Percentiles rank a stretch among this genome's conserved stretches.
These are phyloP conservation scores for human (Homo sapiens) DNA, from an alignment of 2,113 vertebrate genomes.

Conservation along the genomic window GRCh38 chr3:143122501-143123000, in stretches of 20 bases:
- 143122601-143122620: constrained; percentile 46
- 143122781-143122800: constrained; percentile 75
- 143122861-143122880: background rate
- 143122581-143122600: constrained; percentile 42
- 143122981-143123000: constrained; percentile 79
- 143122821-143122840: constrained; percentile 50
- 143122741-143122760: constrained; percentile 69
- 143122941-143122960: constrained; percentile 85
- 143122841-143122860: constrained; percentile 64
- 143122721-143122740: constrained; percentile 65
- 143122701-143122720: constrained; percentile 43
- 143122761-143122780: constrained; percentile 76
- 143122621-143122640: constrained; percentile 54
- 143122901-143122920: constrained; percentile 82
- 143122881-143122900: constrained; percentile 67
- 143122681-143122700: background rate
- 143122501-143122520: constrained; percentile 62
- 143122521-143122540: constrained; percentile 72
- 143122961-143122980: constrained; percentile 85
- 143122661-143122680: background rate
- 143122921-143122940: constrained; percentile 80
- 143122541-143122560: constrained; percentile 56
- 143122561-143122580: constrained; percentile 69
- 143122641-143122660: background rate
- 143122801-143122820: constrained; percentile 46